Evolutionary conservation across 2,113 vertebrate genomes (phyloP), one percentile per base, ranked within the genome.

Genomic region (Petrocephalus microphthalmus): DNA sequence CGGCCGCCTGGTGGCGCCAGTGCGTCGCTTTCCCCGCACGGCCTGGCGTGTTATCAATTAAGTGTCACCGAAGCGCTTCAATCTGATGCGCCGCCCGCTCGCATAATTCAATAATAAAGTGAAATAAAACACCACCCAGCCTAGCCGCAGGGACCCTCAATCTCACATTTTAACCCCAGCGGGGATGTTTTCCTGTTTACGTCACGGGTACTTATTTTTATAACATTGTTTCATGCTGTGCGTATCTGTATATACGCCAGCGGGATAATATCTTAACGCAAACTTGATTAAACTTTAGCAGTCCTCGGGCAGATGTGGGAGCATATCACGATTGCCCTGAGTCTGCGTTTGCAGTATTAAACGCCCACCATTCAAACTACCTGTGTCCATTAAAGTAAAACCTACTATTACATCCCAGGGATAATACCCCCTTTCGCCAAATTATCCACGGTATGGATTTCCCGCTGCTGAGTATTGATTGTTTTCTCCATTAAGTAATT

Each of bases 401-500:
- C 60, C 25, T 67, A 29, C 8, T 67, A 17, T 78, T 42, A 19
- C 13, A 7, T 42, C 71, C 71, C 15, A 78, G 33, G 67, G 3
- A 78, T 42, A 78, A 78, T 42, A 78, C 11, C 71, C 33, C 33
- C 5, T 78, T 78, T 42, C 29, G 0, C 71, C 71, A 67, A 78
- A 42, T 78, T 19, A 78, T 78, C 71, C 17, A 15, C 42, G n/a
- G 0, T 42, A 78, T 42, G 33, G 60, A 67, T 67, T 67, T 67
- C 29, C 13, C 71, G 5, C 71, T 78, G 17, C 71, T 42, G 71
- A 42, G 33, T 78, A 78, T 78, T 78, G 71, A 78, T 42, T 78
- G 71, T 33, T 78, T 42, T 78, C n/a, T 78, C 71, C 71, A 78
- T 78, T 78, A 78, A 78, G 71, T 37, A 78, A 78, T 78, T 78